Evolutionary conservation across 1,140 invertebrate species (phyloP), one percentile per base, ranked within the genome.

Genomic region (Leptopilina clavipes): DNA sequence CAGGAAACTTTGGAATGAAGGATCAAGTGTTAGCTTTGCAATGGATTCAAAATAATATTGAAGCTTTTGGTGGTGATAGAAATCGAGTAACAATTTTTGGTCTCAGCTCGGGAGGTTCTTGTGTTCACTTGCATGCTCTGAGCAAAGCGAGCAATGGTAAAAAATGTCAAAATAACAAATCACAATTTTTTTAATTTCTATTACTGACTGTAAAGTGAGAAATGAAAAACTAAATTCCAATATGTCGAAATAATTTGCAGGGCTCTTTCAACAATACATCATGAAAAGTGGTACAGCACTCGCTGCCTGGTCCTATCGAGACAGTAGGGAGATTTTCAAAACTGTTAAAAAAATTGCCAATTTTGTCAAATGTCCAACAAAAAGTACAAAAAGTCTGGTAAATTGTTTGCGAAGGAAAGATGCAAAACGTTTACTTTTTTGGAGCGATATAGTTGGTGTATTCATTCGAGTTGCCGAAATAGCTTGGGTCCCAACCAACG

Each of bases 1-100:
- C 89, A 10, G 91, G 91, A 11, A 92, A 92, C 82, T 89, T 87
- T 40, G 91, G 91, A 0, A 78, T 93, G 52, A 87, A 89, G 83
- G 92, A 93, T 83, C 91, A 92, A 83, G 83, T 82, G 5, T 19
- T 76, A 18, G 85, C 83, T 12, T 80, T 92, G 18, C 86, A 89
- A 79, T 92, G 92, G 87, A 72, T 88, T 17, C 72, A 83, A 44
- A 44, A 83, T 18, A 85, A 88, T 79, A 87, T 88, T 40, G 6
- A 56, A 12, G 43, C 72, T 31, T 89, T 88, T 81, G 90, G 91
- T 37, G 91, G 91, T 0, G 91, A 93, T 82, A 83, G 88, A 0
- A 80, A 87, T 45, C 83, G 82, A 44, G 87, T 89, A 5, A 86
- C 86, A 3, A 74, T 89, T 5, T 87, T 88, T 59, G 86, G 88